Conservation (phyloP, 1,140 invertebrate species). For the Brachionus manjavacas region DNA sequence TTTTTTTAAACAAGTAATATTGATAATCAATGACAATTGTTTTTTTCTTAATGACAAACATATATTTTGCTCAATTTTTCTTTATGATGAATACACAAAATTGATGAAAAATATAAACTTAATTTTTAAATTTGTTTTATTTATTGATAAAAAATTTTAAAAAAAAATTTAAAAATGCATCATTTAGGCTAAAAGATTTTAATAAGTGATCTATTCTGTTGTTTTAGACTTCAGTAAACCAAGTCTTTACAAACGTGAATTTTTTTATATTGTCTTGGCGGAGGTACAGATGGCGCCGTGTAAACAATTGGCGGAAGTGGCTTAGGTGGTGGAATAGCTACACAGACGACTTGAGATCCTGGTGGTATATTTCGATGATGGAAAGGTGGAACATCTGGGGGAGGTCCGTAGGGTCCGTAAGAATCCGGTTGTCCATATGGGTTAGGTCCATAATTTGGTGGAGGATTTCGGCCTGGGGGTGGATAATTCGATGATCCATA, state of each 20-base stretch:
- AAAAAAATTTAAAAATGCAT: background rate
- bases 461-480: background rate
- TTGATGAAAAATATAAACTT: background rate
- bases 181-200: background rate
- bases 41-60: background rate
- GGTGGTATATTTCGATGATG: background rate
- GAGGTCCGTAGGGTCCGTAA: background rate
- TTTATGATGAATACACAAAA: too few species aligned
- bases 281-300: slow-evolving; percentile 1
- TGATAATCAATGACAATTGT: background rate
- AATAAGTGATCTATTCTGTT: background rate
- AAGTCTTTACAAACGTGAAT: slow-evolving; percentile 20
- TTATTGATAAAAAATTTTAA: background rate
- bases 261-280: slow-evolving; percentile 14
- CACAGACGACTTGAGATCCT: slow-evolving; percentile 17
- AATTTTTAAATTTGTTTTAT: background rate
- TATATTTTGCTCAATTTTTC: background rate
- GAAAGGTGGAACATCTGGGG: background rate
- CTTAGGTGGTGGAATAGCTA: slow-evolving; percentile 18
- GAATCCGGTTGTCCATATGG: background rate
- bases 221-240: background rate
- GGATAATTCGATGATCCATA: background rate
- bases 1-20: background rate
- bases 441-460: background rate
- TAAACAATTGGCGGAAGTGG: slow-evolving; percentile 22